Conservation (phyloP, 2,797 vertebrate species). For the Pelodytes ibericus region DNA sequence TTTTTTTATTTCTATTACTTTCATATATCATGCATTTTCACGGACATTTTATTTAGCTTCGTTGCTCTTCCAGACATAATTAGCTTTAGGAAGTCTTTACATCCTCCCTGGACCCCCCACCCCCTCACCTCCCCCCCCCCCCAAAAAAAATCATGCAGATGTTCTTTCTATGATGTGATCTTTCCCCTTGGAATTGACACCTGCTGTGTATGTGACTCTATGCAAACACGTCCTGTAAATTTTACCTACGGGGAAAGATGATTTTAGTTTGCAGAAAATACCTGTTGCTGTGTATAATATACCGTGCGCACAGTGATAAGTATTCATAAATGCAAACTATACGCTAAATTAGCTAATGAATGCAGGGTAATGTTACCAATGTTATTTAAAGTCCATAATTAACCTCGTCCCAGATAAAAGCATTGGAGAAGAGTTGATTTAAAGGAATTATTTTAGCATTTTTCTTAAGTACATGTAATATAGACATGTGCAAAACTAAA, state of each 20-base stretch:
- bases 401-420: not conserved
- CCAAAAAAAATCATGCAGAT: constrained; percentile 29
- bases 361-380: not conserved
- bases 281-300: constrained; percentile 21
- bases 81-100: not conserved
- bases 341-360: not conserved
- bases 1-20: too few relatives aligned
- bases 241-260: constrained; percentile 34
- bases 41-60: not conserved
- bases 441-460: not conserved
- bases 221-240: constrained; percentile 20
- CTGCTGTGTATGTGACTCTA: constrained; percentile 21
- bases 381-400: not conserved
- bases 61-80: constrained; percentile 7
- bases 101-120: too few relatives aligned
- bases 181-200: constrained; percentile 26
- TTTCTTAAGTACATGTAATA: too few relatives aligned
- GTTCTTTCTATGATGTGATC: not conserved
- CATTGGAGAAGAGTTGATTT: not conserved
- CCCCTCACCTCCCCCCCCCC: too few relatives aligned
- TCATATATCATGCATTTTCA: not conserved
- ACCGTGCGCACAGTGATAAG: not conserved
- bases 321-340: constrained; percentile 10
- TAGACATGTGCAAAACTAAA: too few relatives aligned
- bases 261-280: constrained; percentile 15